These are phyloP conservation scores for Hyperopisus bebe DNA, from an alignment of 2,113 vertebrate genomes.

Conservation along the genomic window DNA sequence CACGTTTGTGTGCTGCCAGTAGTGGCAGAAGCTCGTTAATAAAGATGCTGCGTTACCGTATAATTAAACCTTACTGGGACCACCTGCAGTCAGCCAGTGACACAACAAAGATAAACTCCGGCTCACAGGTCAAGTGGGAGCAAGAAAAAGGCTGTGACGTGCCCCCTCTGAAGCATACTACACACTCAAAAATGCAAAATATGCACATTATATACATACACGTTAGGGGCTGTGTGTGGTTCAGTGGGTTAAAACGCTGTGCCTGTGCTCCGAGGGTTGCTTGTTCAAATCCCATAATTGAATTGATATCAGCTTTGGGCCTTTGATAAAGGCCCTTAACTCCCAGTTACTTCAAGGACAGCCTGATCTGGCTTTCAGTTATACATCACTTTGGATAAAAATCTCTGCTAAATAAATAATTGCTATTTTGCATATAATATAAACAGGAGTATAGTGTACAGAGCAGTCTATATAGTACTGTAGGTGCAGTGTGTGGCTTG, in stretches of 20 bases:
- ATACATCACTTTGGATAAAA: background rate
- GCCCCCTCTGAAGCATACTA: background rate
- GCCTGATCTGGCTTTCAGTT: background rate
- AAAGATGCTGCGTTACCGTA: background rate
- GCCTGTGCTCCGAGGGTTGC: background rate
- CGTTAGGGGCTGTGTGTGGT: background rate
- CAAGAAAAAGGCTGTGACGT: background rate
- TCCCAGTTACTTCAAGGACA: background rate
- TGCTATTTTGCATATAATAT: background rate
- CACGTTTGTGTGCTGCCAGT: background rate
- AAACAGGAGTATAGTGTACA: background rate
- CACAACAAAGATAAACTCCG: conserved; percentile 1
- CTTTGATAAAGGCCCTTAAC: background rate
- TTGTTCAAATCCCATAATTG: background rate
- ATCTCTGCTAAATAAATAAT: background rate
- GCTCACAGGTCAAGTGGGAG: background rate
- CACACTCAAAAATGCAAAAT: background rate
- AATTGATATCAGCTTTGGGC: background rate
- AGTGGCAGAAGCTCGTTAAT: background rate
- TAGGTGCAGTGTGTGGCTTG: background rate
- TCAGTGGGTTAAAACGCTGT: background rate
- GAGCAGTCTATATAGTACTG: background rate
- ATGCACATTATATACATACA: background rate
- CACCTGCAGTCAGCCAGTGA: background rate
- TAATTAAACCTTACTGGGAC: background rate